These are phyloP conservation scores for Empis livida DNA, from an alignment of 2,888 invertebrate genomes.

Conservation along the genomic window DNA sequence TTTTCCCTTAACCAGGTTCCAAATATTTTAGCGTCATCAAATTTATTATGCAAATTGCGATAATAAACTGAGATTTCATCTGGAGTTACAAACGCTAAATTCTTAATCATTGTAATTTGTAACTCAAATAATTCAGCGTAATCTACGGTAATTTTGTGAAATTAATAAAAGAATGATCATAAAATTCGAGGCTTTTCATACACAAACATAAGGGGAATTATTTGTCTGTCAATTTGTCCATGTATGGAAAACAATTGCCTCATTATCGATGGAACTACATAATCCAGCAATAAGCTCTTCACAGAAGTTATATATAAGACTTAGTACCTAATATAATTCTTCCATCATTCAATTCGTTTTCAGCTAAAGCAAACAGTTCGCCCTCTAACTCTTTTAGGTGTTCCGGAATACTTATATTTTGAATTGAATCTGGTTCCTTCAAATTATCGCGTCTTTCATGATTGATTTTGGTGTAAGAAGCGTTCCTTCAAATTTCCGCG, in stretches of 20 bases:
- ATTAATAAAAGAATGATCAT: not conserved
- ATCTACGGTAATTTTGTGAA: not conserved
- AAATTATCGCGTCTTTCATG: not conserved
- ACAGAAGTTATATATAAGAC: not conserved
- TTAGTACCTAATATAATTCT: not conserved
- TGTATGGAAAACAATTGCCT: not conserved
- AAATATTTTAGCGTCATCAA: not conserved
- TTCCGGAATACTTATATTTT: not conserved
- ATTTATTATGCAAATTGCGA: not conserved
- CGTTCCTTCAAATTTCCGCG: not conserved
- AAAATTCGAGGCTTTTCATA: not conserved
- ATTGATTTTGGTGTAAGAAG: not conserved
- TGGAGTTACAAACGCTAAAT: not conserved
- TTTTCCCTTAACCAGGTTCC: not conserved
- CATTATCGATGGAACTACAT: constrained; percentile 3
- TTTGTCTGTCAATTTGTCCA: not conserved
- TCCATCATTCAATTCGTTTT: not conserved
- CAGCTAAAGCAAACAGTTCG: not conserved
- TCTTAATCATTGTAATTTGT: not conserved
- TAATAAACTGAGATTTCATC: not conserved
- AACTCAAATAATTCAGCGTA: not conserved
- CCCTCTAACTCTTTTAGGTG: not conserved
- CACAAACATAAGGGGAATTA: not conserved
- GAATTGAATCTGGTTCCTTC: not conserved
- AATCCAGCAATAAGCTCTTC: not conserved